Percentiles rank a stretch among this genome's conserved stretches.
phyloP scores from a whole-genome alignment of 2,797 vertebrate genomes.

The Xerus rutilus region DNA sequence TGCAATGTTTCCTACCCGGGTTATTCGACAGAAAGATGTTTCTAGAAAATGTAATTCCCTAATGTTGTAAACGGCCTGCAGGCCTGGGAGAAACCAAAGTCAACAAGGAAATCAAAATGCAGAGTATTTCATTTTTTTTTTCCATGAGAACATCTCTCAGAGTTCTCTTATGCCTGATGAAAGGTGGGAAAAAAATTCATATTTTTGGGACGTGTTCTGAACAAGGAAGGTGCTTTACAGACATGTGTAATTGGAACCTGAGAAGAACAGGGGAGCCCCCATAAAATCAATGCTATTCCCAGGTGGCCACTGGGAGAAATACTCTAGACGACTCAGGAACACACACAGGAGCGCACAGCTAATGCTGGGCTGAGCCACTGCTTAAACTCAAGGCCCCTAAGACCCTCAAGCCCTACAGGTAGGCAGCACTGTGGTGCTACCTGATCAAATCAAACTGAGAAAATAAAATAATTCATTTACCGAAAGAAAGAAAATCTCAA shows the following conservation, averaged over 20 bases:
- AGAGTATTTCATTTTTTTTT: neutral
- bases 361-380: neutral
- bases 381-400: neutral
- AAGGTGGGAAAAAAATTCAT: neutral
- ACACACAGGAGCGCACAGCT: neutral
- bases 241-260: neutral
- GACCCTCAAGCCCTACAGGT: neutral
- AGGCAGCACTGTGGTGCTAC: neutral
- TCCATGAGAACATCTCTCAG: neutral
- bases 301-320: neutral
- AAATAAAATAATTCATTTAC: neutral
- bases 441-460: conserved; percentile 16
- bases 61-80: neutral
- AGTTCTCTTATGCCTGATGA: neutral
- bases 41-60: neutral
- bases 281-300: neutral
- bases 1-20: too few species aligned
- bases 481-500: neutral
- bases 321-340: neutral
- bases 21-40: neutral
- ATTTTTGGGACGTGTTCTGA: neutral
- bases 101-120: neutral
- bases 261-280: neutral
- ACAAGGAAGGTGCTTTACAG: neutral
- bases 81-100: neutral